Base-by-base conservation (phyloP, 2,888 invertebrate species). In the Tortricodes alternella region DNA sequence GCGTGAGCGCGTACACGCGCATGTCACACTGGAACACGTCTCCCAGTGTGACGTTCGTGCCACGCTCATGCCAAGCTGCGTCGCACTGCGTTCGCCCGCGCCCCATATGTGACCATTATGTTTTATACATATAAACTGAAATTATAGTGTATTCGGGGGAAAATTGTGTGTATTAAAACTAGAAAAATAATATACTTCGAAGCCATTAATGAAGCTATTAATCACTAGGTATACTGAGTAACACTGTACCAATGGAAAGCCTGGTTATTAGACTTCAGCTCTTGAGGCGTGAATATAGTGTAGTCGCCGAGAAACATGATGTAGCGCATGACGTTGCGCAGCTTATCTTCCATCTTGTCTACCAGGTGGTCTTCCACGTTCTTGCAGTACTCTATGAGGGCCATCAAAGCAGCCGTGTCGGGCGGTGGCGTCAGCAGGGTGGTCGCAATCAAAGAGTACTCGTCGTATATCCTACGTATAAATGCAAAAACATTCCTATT, bases 251-350 rank as follows among this genome's bases (percentile, higher is more conserved):
- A 98, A 74, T 96, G 95, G 72, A 96, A 97, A 0, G 96, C 94
- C 65, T 95, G 95, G 64, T 96, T 96, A 76, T 98, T 98, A 32
- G 96, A 95, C 71, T 97, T 96, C 73, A 98, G 94, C 84, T 98
- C 97, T 2, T 96, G 89, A 0, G 97, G 95, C 0, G 96, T 94
- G 66, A 97, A 94, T 3, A 92, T 88, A 0, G 94, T 94, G 71
- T 96, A 95, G 80, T 98, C 97, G 5, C 96, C 94, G 7, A 98
- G 87, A 84, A 97, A 98, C 43, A 95, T 81, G 48, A 98, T 95
- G 70, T 96, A 95, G 53, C 89, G 86, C 92, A 96, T 64, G 4
- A 93, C 92, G 50, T 92, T 89, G 58, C 92, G 92, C 6, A 98
- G 85, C 35, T 94, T 92, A 51, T 94, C 93, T 78, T 97, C 96